Conservation (phyloP, 2,113 vertebrate species). For the Ovis canadensis region DNA sequence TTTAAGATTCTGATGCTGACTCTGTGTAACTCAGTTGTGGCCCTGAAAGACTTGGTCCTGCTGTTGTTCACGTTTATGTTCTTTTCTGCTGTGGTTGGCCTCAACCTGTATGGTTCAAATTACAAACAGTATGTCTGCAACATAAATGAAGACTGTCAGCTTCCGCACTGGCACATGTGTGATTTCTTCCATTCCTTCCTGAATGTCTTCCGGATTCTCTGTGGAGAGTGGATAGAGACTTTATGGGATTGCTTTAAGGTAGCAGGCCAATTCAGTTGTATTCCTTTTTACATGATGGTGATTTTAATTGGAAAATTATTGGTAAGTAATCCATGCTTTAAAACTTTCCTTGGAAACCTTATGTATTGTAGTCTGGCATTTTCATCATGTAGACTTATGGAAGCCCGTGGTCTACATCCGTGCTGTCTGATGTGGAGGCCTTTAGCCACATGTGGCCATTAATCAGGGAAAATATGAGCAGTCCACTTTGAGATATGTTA, state of each 20-base stretch:
- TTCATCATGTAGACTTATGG: not conserved
- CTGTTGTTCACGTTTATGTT: slow-evolving; percentile 85
- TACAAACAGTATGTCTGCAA: slow-evolving; percentile 75
- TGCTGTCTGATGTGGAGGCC: not conserved
- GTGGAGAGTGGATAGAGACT: slow-evolving; percentile 73
- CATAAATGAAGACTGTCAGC: slow-evolving; percentile 60
- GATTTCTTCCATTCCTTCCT: slow-evolving; percentile 76
- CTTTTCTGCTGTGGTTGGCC: slow-evolving; percentile 88
- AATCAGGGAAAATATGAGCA: not conserved
- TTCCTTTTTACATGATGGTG: slow-evolving; percentile 88
- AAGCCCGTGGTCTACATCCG: not conserved
- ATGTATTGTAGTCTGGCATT: not conserved
- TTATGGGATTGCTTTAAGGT: slow-evolving; percentile 77
- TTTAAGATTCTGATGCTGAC: slow-evolving; percentile 85
- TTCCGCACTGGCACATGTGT: slow-evolving; percentile 87
- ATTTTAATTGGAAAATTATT: slow-evolving; percentile 90
- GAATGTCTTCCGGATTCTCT: slow-evolving; percentile 59
- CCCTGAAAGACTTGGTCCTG: slow-evolving; percentile 83
- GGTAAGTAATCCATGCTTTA: slow-evolving; percentile 76
- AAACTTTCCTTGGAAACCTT: not conserved
- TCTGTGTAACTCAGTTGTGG: slow-evolving; percentile 83
- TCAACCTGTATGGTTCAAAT: slow-evolving; percentile 82
- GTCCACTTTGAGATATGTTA: not conserved
- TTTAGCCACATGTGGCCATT: not conserved
- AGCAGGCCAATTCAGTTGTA: slow-evolving; percentile 74